Evolutionary conservation across 2,797 vertebrate species (phyloP).

Genomic region (Dallia pectoralis): DNA sequence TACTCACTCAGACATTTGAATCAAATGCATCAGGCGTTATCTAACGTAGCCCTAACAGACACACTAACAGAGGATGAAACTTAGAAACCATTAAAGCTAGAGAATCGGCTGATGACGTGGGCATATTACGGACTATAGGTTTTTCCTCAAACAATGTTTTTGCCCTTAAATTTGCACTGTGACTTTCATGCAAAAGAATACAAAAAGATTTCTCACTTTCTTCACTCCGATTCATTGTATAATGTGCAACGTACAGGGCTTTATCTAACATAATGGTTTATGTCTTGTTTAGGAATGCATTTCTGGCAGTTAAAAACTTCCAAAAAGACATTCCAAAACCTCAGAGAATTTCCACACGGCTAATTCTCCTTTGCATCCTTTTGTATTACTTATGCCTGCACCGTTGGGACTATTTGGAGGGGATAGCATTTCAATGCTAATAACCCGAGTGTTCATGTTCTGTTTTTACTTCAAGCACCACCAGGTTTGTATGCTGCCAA

Average conservation of each 20-base stretch:
- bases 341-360: background rate
- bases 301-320: background rate
- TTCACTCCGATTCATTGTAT: background rate
- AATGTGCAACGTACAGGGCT: background rate
- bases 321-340: background rate
- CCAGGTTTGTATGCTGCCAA: background rate
- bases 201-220: background rate
- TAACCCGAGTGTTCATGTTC: too few relatives aligned
- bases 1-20: slow-evolving; percentile 49
- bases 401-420: too few relatives aligned
- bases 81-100: background rate
- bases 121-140: background rate
- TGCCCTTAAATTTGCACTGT: background rate
- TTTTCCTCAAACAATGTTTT: background rate
- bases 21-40: slow-evolving; percentile 58
- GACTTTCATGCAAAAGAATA: background rate
- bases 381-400: too few relatives aligned
- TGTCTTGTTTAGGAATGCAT: background rate
- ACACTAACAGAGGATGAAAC: slow-evolving; percentile 46
- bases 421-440: too few relatives aligned
- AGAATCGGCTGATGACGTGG: background rate
- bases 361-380: too few relatives aligned
- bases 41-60: slow-evolving; percentile 44
- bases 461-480: background rate
- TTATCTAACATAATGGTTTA: background rate